phyloP scores from a whole-genome alignment of 2,888 invertebrate species.

The Timema podura region DNA sequence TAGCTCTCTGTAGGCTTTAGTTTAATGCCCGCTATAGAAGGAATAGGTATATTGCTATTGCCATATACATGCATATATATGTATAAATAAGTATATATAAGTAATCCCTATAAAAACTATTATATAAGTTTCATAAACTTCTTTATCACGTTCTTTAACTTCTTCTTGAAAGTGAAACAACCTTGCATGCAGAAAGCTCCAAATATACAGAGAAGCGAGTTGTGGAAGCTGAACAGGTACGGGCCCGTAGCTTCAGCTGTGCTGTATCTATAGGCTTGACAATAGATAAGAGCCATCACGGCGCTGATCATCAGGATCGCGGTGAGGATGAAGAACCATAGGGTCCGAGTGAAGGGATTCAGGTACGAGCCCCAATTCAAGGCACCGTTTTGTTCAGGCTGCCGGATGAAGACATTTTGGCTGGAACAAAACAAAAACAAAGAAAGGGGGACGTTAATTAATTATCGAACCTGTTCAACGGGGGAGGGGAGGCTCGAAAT shows the following conservation, averaged over 20 bases:
- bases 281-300: background rate
- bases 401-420: constrained; percentile 4
- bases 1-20: too few relatives aligned
- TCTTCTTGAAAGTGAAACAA: background rate
- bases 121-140: too few relatives aligned
- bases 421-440: background rate
- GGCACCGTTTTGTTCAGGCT: background rate
- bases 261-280: background rate
- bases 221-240: constrained; percentile 6
- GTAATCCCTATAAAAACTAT: too few relatives aligned
- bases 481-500: too few relatives aligned
- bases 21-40: too few relatives aligned
- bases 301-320: background rate
- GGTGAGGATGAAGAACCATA: constrained; percentile 7
- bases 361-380: background rate
- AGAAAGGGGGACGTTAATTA: too few relatives aligned
- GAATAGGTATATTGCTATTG: too few relatives aligned
- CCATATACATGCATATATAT: too few relatives aligned
- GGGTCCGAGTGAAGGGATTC: constrained; percentile 3
- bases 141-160: too few relatives aligned
- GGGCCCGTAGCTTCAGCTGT: background rate
- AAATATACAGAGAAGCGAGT: background rate
- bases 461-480: too few relatives aligned
- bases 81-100: too few relatives aligned
- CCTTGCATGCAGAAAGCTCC: constrained; percentile 11